phyloP scores from a whole-genome alignment of 2,113 vertebrate species.

The Periophthalmodon schlosseri region DNA sequence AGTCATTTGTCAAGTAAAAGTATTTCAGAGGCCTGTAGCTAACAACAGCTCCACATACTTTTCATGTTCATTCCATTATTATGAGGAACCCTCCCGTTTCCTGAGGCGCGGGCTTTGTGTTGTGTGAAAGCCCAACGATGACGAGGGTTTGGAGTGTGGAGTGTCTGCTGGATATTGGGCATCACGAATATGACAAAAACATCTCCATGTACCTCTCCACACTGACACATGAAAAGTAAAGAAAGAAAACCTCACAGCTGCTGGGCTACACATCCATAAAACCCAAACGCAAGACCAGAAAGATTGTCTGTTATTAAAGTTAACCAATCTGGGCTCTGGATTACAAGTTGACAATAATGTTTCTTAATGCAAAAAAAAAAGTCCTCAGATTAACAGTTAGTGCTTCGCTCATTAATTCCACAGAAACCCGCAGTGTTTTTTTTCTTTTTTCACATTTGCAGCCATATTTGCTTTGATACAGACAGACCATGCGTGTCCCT shows the following conservation, averaged over 20 bases:
- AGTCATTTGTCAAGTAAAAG: too few relatives aligned
- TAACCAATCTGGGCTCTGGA: too few relatives aligned
- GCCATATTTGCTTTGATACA: too few relatives aligned
- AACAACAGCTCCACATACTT: neutral
- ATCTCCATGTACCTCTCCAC: constrained; percentile 9
- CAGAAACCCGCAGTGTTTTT: too few relatives aligned
- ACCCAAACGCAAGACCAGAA: too few relatives aligned
- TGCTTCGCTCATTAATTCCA: too few relatives aligned
- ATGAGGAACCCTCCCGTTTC: neutral
- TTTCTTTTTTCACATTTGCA: too few relatives aligned
- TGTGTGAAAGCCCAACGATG: neutral
- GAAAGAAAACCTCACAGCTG: constrained; percentile 4
- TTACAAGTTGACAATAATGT: too few relatives aligned
- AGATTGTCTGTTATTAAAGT: too few relatives aligned
- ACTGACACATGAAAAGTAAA: constrained; percentile 3
- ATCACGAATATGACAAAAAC: constrained; percentile 15
- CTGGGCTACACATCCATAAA: neutral
- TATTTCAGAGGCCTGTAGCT: neutral
- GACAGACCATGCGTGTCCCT: too few relatives aligned
- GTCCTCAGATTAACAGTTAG: too few relatives aligned
- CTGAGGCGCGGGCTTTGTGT: neutral
- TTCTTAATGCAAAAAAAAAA: too few relatives aligned
- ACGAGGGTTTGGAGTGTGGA: neutral
- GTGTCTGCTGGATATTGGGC: neutral
- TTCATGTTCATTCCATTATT: neutral